Percentiles rank a stretch among this genome's conserved stretches.
These are phyloP conservation scores for Drosophila tristis DNA, from an alignment of 1,140 invertebrate species.

Conservation along the genomic window DNA sequence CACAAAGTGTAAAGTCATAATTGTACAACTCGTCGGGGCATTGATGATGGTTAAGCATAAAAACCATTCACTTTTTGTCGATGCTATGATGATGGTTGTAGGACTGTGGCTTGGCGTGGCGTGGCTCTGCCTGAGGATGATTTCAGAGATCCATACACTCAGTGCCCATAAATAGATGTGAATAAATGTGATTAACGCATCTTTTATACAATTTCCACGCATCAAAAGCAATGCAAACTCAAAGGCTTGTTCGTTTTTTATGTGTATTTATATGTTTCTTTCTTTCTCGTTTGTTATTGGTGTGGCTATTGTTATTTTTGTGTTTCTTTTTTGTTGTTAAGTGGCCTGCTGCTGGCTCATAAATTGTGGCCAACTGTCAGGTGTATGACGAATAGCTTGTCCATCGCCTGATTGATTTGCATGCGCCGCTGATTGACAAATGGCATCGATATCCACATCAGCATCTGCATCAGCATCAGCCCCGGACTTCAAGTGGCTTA, in stretches of 20 bases:
- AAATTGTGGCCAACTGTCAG: constrained; percentile 71
- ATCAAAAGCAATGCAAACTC: constrained; percentile 30
- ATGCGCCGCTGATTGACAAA: constrained; percentile 55
- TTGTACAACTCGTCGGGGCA: constrained; percentile 41
- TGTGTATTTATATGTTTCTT: constrained; percentile 18
- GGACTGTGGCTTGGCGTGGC: not conserved
- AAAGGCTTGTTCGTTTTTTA: not conserved
- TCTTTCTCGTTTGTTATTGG: constrained; percentile 23
- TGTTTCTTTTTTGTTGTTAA: constrained; percentile 42
- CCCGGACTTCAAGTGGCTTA: constrained; percentile 68
- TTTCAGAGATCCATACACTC: constrained; percentile 51
- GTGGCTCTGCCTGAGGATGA: constrained; percentile 9
- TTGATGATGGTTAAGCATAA: constrained; percentile 71
- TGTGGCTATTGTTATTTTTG: constrained; percentile 25
- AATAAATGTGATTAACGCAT: constrained; percentile 75
- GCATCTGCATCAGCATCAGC: constrained; percentile 28
- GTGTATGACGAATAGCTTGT: constrained; percentile 65
- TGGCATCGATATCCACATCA: constrained; percentile 45
- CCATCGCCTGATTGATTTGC: constrained; percentile 69
- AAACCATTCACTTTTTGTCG: constrained; percentile 76
- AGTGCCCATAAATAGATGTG: constrained; percentile 65
- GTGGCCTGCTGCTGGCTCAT: constrained; percentile 56
- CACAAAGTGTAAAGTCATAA: constrained; percentile 65
- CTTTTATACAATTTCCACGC: constrained; percentile 46
- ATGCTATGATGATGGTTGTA: constrained; percentile 10